Percentiles rank a stretch among this genome's conserved stretches.
phyloP scores from a whole-genome alignment of 2,113 vertebrate species.

The Heterocephalus glaber region DNA sequence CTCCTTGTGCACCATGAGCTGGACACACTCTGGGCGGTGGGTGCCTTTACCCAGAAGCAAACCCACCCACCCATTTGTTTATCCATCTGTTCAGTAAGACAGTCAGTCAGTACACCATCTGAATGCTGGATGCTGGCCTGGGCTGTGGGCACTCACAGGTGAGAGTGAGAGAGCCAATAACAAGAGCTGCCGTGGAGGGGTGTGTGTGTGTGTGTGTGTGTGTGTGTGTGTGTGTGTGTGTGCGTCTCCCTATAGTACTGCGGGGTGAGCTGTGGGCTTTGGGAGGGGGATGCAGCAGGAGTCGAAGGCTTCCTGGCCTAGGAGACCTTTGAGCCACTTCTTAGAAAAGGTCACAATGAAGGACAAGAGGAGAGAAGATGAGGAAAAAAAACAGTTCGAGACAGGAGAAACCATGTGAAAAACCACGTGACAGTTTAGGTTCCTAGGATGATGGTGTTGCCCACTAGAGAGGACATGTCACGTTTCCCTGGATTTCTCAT shows the following conservation, averaged over 20 bases:
- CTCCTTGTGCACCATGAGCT: neutral
- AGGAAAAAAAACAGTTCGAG: neutral
- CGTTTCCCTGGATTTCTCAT: conserved; percentile 19
- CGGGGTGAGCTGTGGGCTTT: neutral
- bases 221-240: neutral
- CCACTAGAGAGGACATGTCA: neutral
- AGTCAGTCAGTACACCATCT: conserved; percentile 37
- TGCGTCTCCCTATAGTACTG: neutral
- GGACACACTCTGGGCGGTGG: neutral
- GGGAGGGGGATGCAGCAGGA: neutral
- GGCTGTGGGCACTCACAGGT: neutral
- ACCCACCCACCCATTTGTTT: conserved; percentile 39
- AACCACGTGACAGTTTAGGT: neutral
- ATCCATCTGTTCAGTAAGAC: conserved; percentile 51
- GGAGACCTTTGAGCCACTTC: neutral
- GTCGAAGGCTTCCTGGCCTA: neutral
- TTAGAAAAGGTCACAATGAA: neutral
- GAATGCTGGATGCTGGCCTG: neutral
- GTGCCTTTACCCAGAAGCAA: conserved; percentile 46
- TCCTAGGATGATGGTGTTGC: neutral
- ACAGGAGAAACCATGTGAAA: neutral
- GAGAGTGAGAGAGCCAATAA: conserved; percentile 20
- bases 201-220: too few species aligned
- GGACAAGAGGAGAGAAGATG: neutral
- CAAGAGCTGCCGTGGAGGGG: neutral